A percentile compares a stretch with the other conserved stretches of the same genome.
Evolutionary conservation across 1,140 invertebrate genomes (phyloP).

Genomic region (Metopolophium dirhodum): DNA sequence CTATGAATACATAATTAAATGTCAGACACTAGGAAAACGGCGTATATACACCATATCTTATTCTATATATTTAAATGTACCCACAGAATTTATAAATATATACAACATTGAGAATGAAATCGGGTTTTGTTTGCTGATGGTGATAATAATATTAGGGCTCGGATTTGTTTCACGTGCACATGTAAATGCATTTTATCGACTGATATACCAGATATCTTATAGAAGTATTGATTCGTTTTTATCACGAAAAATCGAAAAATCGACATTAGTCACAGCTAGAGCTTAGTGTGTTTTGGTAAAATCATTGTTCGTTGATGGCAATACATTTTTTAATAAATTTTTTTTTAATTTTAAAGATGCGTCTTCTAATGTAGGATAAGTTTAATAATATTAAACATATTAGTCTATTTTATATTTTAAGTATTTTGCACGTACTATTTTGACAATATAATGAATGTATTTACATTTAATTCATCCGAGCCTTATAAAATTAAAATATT

Average conservation of each 20-base stretch:
- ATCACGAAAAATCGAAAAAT: neutral
- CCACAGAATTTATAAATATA: neutral
- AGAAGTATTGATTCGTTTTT: neutral
- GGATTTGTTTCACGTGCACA: neutral
- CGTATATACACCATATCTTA: neutral
- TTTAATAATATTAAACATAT: no score
- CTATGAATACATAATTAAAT: neutral
- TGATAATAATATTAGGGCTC: neutral
- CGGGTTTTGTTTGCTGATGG: neutral
- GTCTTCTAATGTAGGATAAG: no score
- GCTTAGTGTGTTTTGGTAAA: no score
- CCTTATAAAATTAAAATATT: no score
- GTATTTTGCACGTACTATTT: no score
- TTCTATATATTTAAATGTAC: neutral
- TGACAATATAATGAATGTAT: no score
- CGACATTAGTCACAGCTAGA: no score
- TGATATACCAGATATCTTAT: neutral
- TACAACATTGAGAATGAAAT: neutral
- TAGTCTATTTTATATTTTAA: no score
- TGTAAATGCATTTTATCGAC: neutral
- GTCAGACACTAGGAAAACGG: neutral
- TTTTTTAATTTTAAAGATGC: no score
- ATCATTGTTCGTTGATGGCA: no score
- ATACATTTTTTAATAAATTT: no score
- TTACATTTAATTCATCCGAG: no score